phyloP scores from a whole-genome alignment of 2,113 vertebrate genomes.

The Acrocephalus arundinaceus region DNA sequence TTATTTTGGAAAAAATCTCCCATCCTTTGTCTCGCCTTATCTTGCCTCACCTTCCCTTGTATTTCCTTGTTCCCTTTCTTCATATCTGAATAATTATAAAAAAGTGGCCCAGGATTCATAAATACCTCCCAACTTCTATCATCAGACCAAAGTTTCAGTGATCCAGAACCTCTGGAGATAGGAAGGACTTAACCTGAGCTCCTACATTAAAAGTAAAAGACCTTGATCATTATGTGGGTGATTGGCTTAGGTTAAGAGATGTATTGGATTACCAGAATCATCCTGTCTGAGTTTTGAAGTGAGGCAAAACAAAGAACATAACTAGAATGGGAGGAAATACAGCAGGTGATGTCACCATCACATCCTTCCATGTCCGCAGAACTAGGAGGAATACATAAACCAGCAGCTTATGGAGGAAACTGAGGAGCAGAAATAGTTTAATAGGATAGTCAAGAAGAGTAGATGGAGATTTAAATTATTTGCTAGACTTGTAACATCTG shows the following conservation, averaged over 20 bases:
- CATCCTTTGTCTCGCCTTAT: not conserved
- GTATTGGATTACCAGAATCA: not conserved
- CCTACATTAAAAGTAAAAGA: not conserved
- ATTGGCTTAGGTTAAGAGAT: not conserved
- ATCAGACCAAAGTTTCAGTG: not conserved
- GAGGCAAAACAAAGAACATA: not conserved
- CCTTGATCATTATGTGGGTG: not conserved
- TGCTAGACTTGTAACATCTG: not conserved
- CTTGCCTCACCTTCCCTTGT: not conserved
- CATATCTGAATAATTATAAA: not conserved
- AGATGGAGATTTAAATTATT: not conserved
- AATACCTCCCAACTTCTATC: not conserved
- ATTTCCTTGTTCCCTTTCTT: not conserved
- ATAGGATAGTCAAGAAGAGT: not conserved
- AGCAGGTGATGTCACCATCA: not conserved
- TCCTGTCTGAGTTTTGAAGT: not conserved
- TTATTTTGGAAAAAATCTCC: not conserved
- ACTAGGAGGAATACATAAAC: not conserved
- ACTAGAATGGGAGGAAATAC: not conserved
- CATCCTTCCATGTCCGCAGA: not conserved
- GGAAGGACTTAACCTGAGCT: not conserved
- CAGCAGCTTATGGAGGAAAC: not conserved
- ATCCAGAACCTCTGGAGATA: not conserved
- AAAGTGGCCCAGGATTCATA: not conserved
- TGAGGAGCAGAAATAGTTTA: not conserved